These are phyloP conservation scores for Drosophila nebulosa DNA, from an alignment of 1,140 invertebrate species.

Conservation along the genomic window DNA sequence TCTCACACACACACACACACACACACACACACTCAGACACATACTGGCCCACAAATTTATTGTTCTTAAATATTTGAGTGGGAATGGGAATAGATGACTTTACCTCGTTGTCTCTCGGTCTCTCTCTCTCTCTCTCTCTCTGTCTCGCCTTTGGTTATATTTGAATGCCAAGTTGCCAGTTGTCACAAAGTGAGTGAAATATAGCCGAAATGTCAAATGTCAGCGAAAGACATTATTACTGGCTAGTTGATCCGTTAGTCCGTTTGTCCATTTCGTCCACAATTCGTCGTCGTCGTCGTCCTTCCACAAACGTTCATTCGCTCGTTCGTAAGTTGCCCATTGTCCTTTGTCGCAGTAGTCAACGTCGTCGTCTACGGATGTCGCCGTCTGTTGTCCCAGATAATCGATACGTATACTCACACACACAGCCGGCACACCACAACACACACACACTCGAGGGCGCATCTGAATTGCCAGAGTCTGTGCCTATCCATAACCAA, in stretches of 20 bases:
- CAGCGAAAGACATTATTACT: slow-evolving; percentile 79
- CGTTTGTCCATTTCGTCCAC: slow-evolving; percentile 25
- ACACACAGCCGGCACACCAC: not conserved
- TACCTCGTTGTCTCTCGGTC: not conserved
- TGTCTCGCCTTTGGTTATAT: slow-evolving; percentile 45
- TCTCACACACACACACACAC: slow-evolving; percentile 2
- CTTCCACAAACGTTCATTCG: not conserved
- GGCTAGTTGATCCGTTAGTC: slow-evolving; percentile 76
- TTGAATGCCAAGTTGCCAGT: slow-evolving; percentile 78
- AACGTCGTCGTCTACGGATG: slow-evolving; percentile 53
- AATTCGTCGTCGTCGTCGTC: not conserved
- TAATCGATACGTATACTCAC: slow-evolving; percentile 67
- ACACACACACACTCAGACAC: slow-evolving; percentile 16
- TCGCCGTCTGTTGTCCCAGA: slow-evolving; percentile 59
- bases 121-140: not conserved
- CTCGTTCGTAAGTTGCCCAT: slow-evolving; percentile 3
- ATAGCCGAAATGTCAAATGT: slow-evolving; percentile 78
- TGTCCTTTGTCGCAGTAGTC: slow-evolving; percentile 9
- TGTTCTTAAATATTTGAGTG: slow-evolving; percentile 69
- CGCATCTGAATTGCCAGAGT: not conserved
- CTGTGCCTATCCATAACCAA: not conserved
- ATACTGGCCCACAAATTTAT: slow-evolving; percentile 55
- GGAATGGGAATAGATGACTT: not conserved
- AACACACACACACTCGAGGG: not conserved
- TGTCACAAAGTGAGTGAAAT: slow-evolving; percentile 78